Evolutionary conservation across 2,113 vertebrate genomes (phyloP).

Genomic region (Apistogramma diplotaenia): DNA sequence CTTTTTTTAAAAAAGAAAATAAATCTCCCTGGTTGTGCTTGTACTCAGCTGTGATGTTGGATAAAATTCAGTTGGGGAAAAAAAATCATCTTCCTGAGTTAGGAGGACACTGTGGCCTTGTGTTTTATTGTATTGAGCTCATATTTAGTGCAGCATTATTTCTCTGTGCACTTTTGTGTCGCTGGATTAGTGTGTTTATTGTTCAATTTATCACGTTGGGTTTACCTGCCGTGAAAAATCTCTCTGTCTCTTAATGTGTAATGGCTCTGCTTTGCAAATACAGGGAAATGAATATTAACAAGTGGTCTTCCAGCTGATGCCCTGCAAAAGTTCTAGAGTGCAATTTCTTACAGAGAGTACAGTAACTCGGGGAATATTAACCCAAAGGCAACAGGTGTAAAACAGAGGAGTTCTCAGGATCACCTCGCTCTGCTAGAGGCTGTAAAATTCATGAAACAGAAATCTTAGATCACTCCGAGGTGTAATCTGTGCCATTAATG

Average conservation of each 20-base stretch:
- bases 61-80: constrained; percentile 40
- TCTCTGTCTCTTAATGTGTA: constrained; percentile 64
- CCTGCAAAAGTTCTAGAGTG: constrained; percentile 13
- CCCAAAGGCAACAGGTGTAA: constrained; percentile 10
- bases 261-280: constrained; percentile 61
- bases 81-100: constrained; percentile 13
- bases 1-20: background rate
- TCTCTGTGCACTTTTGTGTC: constrained; percentile 59
- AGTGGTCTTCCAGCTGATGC: constrained; percentile 54
- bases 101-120: background rate
- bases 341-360: constrained; percentile 42
- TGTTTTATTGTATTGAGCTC: constrained; percentile 34
- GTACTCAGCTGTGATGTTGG: background rate
- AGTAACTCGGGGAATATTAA: constrained; percentile 49
- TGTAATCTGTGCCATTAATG: background rate
- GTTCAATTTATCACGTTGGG: constrained; percentile 75
- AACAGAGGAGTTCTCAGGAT: constrained; percentile 36
- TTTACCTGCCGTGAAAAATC: constrained; percentile 66
- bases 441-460: constrained; percentile 39
- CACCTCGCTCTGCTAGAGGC: constrained; percentile 21
- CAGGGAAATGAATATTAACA: constrained; percentile 66
- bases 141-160: constrained; percentile 57
- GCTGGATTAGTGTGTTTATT: constrained; percentile 74
- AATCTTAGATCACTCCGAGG: constrained; percentile 6
- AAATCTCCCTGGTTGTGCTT: background rate